Conservation (phyloP, 2,888 invertebrate species). For the Chesias legatella region DNA sequence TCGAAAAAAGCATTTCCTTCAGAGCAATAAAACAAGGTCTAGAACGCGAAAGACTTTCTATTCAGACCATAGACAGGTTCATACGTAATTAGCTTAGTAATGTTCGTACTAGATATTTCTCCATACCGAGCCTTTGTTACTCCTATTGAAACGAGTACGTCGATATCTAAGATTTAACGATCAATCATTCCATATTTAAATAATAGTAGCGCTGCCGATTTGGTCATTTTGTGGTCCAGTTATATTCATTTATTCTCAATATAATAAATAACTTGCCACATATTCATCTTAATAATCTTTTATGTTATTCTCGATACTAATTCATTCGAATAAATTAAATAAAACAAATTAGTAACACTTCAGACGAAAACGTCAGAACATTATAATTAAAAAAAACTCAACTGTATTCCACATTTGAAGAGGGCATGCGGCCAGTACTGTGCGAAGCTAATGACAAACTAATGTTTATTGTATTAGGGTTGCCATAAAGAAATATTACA, state of each 20-base stretch:
- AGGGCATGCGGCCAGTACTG: slow-evolving; percentile 59
- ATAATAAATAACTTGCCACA: neutral
- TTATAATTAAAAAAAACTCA: no score
- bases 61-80: no score
- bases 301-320: no score
- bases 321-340: slow-evolving; percentile 6
- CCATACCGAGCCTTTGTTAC: slow-evolving; percentile 1
- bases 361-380: no score
- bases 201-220: slow-evolving; percentile 44
- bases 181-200: slow-evolving; percentile 75
- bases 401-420: slow-evolving; percentile 41
- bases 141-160: slow-evolving; percentile 44
- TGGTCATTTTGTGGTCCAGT: slow-evolving; percentile 19
- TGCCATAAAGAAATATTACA: slow-evolving; percentile 71
- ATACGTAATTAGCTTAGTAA: no score
- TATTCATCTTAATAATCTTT: no score
- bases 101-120: no score
- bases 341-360: no score
- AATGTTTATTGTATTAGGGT: slow-evolving; percentile 78
- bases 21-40: slow-evolving; percentile 6
- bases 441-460: slow-evolving; percentile 72
- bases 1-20: slow-evolving; percentile 61
- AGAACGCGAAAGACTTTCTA: no score
- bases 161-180: slow-evolving; percentile 68
- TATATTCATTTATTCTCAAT: neutral